Base-by-base conservation (phyloP, 2,113 vertebrate genomes). In the Gnathonemus longibarbis region DNA sequence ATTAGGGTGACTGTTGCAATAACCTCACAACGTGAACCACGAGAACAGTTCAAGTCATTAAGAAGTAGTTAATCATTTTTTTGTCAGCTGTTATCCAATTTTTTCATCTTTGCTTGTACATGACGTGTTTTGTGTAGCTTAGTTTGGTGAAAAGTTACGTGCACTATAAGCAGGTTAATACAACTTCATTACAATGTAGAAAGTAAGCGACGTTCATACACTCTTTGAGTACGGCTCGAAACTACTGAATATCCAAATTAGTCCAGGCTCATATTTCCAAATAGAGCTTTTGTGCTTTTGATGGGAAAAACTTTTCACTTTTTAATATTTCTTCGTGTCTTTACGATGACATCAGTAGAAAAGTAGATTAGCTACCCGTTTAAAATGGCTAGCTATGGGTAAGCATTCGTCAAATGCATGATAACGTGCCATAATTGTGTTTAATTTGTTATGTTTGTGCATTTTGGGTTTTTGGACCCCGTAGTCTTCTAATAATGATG, bases 401-500 rank as follows among this genome's bases (percentile, higher is more conserved):
- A 7, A 48, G 48, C 17, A 2, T 77, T 46, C 56, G 13, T 48
- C 24, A 21, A 80, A 83, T 52, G 39, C 66, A 21, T 10, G 27
- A 35, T 87, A 19, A 53, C 17, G 5, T 39, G 3, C 50, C 50
- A 17, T 90, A 86, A 90, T 90, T 86, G n/a, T 62, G 62, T 84
- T 84, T 46, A 46, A 66, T 13, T 90, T 80, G 42, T 86, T 90
- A 39, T 62, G 19, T 53, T 83, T 70, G 21, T 89, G 19, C 35
- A 46, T 84, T 90, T 90, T 66, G 8, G 56, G 83, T 66, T 70
- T 85, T 58, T 62, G 53, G 89, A 66, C 83, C 89, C 52, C 42
- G 19, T 46, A 90, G 89, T 90, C 80, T 45, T 58, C 52, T 86
- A 49, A 48, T 90, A 90, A 86, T 87, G 84, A 90, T 86, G 52